These are phyloP conservation scores for Myathropa florea DNA, from an alignment of 2,888 invertebrate species.

Conservation along the genomic window DNA sequence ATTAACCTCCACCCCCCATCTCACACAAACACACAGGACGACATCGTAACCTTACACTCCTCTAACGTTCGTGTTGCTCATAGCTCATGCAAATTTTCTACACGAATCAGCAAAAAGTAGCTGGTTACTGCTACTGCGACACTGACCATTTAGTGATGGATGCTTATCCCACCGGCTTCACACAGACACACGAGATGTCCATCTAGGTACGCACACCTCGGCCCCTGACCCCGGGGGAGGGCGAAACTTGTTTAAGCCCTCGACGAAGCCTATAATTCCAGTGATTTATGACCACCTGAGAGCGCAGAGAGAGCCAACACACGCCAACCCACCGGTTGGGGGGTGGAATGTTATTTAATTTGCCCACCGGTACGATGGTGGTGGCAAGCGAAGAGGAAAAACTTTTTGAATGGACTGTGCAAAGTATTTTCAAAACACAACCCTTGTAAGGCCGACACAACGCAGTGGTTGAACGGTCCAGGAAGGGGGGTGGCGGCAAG, in stretches of 20 bases:
- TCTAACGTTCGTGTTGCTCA: neutral
- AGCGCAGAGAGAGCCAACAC: neutral
- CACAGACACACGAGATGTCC: neutral
- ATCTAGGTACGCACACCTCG: slow-evolving; percentile 3
- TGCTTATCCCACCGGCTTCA: slow-evolving; percentile 29
- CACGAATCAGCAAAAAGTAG: slow-evolving; percentile 57
- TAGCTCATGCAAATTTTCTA: slow-evolving; percentile 59
- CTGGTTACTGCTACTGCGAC: slow-evolving; percentile 37
- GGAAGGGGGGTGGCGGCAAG: neutral
- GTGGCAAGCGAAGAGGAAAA: neutral
- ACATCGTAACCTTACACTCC: neutral
- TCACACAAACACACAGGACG: neutral
- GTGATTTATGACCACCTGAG: slow-evolving; percentile 62
- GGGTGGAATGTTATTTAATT: neutral
- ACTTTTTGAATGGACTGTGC: slow-evolving; percentile 43
- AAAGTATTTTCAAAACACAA: slow-evolving; percentile 53
- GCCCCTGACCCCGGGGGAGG: neutral
- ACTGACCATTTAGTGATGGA: slow-evolving; percentile 58
- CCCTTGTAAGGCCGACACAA: neutral
- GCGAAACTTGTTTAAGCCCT: slow-evolving; percentile 55
- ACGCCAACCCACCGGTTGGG: neutral
- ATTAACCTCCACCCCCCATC: neutral
- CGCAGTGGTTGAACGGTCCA: neutral
- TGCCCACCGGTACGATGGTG: neutral
- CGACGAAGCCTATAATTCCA: slow-evolving; percentile 70